Base-by-base conservation (phyloP, 2,888 invertebrate species). In the Nysson spinosus region DNA sequence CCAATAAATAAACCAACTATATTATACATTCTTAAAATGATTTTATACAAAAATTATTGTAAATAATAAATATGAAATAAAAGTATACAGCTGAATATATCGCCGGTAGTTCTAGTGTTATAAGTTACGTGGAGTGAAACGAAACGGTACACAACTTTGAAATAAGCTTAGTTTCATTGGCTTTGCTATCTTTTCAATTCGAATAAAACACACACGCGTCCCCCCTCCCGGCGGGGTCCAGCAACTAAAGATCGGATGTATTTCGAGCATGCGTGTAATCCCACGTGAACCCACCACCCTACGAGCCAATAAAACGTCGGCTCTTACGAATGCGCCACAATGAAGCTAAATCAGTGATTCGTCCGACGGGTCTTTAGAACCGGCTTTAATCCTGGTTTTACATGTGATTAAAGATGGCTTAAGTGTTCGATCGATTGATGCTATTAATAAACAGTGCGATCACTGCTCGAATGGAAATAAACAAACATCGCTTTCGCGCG, bases 301-400 rank as follows among this genome's bases (percentile, higher is more conserved):
- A 69, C 66, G 61, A 69, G 63, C 65, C 68, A 71, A 75, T 77
- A 81, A 80, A 81, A 81, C 64, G 60, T 44, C 55, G 12, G 52
- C 46, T 66, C 32, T 46, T 54, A 37, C 72, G 62, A 75, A 61
- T 46, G 73, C 61, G 72, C 72, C 71, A 72, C 72, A 75, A 75
- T 69, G 65, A 71, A 70, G 73, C 69, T 72, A 79, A 83, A 83
- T 83, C 82, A 82, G 72, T 77, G 79, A 80, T 81, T 82, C 78
- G 79, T 70, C 61, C 72, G 69, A 63, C 63, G 63, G 60, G 65
- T 49, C 68, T 74, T 58, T 62, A 46, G 44, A 56, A 46, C 57
- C 44, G 62, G 46, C 69, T 74, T 77, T 83, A 83, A 83, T 82
- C 81, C 76, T 57, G 74, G 78, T 81, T 82, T 83, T 83, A 83